Evolutionary conservation across 2,888 invertebrate genomes (phyloP).

Genomic region (Saturnia japonica): DNA sequence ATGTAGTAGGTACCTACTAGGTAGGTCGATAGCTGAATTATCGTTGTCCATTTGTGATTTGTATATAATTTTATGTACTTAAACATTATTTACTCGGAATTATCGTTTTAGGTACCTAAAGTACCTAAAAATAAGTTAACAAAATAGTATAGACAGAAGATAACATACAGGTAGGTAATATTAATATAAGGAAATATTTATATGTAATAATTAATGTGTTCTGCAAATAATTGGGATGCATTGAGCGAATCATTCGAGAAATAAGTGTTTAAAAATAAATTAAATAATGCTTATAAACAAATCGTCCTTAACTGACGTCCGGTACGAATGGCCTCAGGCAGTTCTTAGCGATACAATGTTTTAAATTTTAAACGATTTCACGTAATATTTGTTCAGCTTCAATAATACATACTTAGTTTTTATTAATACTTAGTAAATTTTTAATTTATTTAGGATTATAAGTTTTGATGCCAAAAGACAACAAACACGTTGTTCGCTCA

Average conservation of each 20-base stretch:
- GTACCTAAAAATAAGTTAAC: neutral
- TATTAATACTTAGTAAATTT: neutral
- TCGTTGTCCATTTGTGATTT: neutral
- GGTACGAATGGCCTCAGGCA: conserved; percentile 32
- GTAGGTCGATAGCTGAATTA: too few relatives aligned
- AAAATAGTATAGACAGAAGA: neutral
- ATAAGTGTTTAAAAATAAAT: conserved; percentile 44
- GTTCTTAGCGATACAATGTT: conserved; percentile 27
- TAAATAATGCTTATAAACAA: conserved; percentile 57
- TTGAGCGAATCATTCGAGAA: conserved; percentile 16
- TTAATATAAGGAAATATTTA: neutral
- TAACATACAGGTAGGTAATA: neutral
- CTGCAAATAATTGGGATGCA: conserved; percentile 13
- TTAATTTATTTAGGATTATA: neutral
- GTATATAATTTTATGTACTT: neutral
- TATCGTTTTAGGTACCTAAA: too few relatives aligned
- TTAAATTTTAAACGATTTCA: conserved; percentile 18
- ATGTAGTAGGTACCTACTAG: neutral
- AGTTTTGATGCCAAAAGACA: neutral
- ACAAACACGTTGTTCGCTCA: neutral
- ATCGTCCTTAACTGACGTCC: conserved; percentile 37
- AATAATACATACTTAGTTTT: neutral
- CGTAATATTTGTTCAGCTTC: neutral
- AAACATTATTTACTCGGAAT: neutral
- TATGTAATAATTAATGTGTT: neutral